Conservation (phyloP, 1,140 invertebrate species). For the Subanguina moxae region DNA sequence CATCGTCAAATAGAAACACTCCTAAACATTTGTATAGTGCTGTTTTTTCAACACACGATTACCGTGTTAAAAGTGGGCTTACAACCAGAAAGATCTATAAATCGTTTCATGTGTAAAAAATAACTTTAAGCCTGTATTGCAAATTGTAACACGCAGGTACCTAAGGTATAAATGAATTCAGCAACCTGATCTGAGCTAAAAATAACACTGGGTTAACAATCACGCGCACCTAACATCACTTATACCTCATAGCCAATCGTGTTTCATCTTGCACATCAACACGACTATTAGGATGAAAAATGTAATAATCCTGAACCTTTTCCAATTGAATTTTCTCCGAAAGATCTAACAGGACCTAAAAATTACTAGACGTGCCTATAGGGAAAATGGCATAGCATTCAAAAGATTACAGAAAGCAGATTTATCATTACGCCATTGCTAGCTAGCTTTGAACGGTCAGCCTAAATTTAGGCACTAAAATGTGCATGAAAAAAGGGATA, state of each 20-base stretch:
- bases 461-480: conserved; percentile 62
- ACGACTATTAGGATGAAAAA: conserved; percentile 75
- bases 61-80: not conserved
- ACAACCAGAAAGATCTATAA: conserved; percentile 14
- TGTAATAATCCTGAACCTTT: conserved; percentile 77
- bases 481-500: not conserved
- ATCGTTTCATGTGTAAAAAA: not conserved
- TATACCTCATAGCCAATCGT: conserved; percentile 71
- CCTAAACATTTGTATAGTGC: too few species aligned
- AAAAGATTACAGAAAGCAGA: conserved; percentile 67
- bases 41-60: not conserved
- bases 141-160: too few species aligned
- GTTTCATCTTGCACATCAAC: conserved; percentile 79
- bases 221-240: conserved; percentile 70
- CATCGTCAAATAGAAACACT: conserved; percentile 91
- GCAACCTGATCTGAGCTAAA: too few species aligned
- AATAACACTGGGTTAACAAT: conserved; percentile 64
- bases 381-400: too few species aligned
- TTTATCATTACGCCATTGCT: conserved; percentile 92
- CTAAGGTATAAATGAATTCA: too few species aligned
- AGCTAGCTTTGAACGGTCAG: conserved; percentile 76
- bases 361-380: too few species aligned
- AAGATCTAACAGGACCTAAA: conserved; percentile 74
- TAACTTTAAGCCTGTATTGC: too few species aligned
- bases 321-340: conserved; percentile 71